phyloP scores from a whole-genome alignment of 2,797 vertebrate species.

The Myiotriccus ornatus region DNA sequence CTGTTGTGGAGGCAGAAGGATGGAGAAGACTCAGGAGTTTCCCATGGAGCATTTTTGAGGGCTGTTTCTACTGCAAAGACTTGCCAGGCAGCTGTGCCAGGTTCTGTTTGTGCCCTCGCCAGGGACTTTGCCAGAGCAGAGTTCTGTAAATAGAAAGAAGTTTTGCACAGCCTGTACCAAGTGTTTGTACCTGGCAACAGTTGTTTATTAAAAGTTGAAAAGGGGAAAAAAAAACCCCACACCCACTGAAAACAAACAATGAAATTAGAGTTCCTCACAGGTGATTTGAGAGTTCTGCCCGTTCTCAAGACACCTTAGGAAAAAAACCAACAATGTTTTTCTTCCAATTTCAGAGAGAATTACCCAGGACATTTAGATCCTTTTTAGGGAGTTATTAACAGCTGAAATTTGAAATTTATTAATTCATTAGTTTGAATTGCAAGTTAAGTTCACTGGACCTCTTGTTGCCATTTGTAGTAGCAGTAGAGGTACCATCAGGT shows the following conservation, averaged over 20 bases:
- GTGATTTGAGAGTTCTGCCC: not conserved
- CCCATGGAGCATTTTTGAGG: not conserved
- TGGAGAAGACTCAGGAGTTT: not conserved
- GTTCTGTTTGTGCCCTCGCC: not conserved
- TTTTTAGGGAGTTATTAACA: not conserved
- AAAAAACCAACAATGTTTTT: rapidly evolving
- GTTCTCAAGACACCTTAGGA: not conserved
- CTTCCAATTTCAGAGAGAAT: not conserved
- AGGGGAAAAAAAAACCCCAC: not conserved
- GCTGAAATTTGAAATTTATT: not conserved
- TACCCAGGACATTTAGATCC: not conserved
- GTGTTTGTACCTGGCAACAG: not conserved
- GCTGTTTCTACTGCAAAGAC: not conserved
- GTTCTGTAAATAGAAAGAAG: not conserved
- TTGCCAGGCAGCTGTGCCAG: not conserved
- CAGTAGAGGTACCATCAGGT: not conserved
- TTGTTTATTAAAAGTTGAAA: not conserved
- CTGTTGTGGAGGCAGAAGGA: not conserved
- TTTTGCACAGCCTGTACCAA: not conserved
- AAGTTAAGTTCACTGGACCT: not conserved
- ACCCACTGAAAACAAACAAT: not conserved
- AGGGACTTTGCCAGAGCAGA: not conserved
- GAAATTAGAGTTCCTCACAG: not conserved
- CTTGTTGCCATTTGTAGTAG: not conserved
- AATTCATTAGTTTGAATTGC: not conserved